Conservation (phyloP, 2,888 invertebrate species). For the Empis stercorea region DNA sequence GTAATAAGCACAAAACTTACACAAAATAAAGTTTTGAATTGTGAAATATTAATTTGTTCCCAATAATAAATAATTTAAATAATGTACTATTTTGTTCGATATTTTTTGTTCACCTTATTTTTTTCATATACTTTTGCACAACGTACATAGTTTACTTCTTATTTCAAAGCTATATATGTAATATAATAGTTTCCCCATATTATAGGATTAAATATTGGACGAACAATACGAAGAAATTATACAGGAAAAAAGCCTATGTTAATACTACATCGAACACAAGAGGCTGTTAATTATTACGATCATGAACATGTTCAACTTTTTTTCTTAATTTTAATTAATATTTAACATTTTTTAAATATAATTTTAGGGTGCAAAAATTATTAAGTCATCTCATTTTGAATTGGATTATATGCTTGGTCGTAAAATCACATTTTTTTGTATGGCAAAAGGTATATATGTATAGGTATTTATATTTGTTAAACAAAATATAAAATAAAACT, state of each 20-base stretch:
- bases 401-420: slow-evolving; percentile 85
- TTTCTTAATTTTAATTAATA: background rate
- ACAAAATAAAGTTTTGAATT: too few species aligned
- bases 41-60: too few species aligned
- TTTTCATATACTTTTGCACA: slow-evolving; percentile 15
- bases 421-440: slow-evolving; percentile 85
- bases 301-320: slow-evolving; percentile 56
- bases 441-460: slow-evolving; percentile 69
- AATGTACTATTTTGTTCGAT: too few species aligned
- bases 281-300: slow-evolving; percentile 82
- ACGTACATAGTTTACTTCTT: slow-evolving; percentile 15
- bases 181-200: background rate
- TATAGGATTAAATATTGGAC: slow-evolving; percentile 30
- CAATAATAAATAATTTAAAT: too few species aligned
- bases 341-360: background rate
- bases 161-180: too few species aligned
- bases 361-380: slow-evolving; percentile 74
- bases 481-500: background rate
- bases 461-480: background rate
- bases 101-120: background rate
- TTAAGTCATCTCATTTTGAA: slow-evolving; percentile 81
- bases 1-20: too few species aligned
- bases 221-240: slow-evolving; percentile 32
- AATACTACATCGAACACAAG: slow-evolving; percentile 65
- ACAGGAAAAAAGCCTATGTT: slow-evolving; percentile 34